Base-by-base conservation (phyloP, 2,797 vertebrate species). In the Ateles fusciceps region DNA sequence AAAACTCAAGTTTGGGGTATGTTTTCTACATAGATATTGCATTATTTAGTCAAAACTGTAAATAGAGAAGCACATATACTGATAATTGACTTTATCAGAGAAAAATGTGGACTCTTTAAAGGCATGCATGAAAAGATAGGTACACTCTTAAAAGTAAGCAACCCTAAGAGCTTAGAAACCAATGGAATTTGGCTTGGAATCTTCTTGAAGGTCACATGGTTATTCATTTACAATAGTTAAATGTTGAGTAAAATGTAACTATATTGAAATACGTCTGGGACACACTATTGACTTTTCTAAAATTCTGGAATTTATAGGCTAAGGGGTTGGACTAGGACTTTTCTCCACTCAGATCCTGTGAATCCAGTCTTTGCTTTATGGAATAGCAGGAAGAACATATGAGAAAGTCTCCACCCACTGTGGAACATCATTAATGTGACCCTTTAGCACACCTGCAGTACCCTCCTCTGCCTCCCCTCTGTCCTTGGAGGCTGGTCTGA, bases 81-180 rank as follows among this genome's bases (percentile, higher is more conserved):
- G 17, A 39, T 1, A 17, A 44, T 4, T 21, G 17, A 55, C 13
- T 91, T 93, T 28, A n/a, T n/a, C 39, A 78, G 61, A 39, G 36
- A 83, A 75, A 94, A 88, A 55, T 19, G 11, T 10, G 10, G 7
- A 74, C 19, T 75, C 50, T 95, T 85, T 15, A 71, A 64, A 89
- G 55, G 22, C 1, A 12, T 2, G 30, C 28, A 48, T 39, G 4
- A 94, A 92, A 85, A 81, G 59, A 57, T 22, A 36, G 79, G 44
- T 7, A 7, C 17, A 26, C 7, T 71, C 10, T 64, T 85, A 30
- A 89, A 78, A 57, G 72, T 11, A 59, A 78, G 13, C 79, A 12
- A 36, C 30, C 91, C 4, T 48, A 9, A 64, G 21, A 79, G 28
- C 36, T 89, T 61, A 94, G 46, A 91, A 87, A 84, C 19, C 22